Evolutionary conservation across 2,888 invertebrate species (phyloP).

Genomic region (Tridacna crocea): DNA sequence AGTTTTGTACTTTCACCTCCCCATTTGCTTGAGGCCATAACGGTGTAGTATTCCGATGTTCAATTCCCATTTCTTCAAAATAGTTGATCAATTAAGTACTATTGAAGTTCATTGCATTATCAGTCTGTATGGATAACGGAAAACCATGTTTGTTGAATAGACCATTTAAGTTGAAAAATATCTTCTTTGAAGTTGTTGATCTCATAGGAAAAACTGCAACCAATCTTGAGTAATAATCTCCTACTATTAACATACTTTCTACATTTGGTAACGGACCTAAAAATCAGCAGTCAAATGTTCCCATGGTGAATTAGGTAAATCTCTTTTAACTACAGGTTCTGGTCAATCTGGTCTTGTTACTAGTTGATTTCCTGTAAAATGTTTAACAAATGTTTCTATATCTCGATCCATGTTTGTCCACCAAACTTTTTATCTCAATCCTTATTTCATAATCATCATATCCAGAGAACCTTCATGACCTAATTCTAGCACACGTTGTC

Average conservation of each 20-base stretch:
- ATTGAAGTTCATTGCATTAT: conserved; percentile 59
- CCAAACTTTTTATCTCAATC: conserved; percentile 62
- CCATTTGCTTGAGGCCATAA: conserved; percentile 60
- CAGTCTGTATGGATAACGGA: conserved; percentile 54
- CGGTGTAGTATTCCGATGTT: conserved; percentile 52
- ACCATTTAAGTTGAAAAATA: conserved; percentile 29
- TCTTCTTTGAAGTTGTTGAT: conserved; percentile 51
- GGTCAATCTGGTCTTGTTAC: conserved; percentile 32
- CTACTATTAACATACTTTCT: conserved; percentile 49
- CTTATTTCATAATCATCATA: conserved; percentile 24
- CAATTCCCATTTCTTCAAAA: conserved; percentile 38
- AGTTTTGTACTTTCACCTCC: conserved; percentile 58
- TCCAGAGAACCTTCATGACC: conserved; percentile 26
- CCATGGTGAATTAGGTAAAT: conserved; percentile 45
- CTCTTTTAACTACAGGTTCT: conserved; percentile 41
- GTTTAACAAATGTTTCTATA: conserved; percentile 38
- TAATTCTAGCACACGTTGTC: background rate
- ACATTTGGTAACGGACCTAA: conserved; percentile 61
- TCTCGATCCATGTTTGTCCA: conserved; percentile 67
- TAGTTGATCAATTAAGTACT: conserved; percentile 42
- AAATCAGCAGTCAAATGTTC: conserved; percentile 60
- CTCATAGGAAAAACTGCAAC: conserved; percentile 54
- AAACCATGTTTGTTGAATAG: conserved; percentile 56
- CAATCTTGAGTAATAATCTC: conserved; percentile 62
- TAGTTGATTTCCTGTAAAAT: conserved; percentile 52